Evolutionary conservation across 2,113 vertebrate species (phyloP).

Genomic region (Sebastes schlegelii): DNA sequence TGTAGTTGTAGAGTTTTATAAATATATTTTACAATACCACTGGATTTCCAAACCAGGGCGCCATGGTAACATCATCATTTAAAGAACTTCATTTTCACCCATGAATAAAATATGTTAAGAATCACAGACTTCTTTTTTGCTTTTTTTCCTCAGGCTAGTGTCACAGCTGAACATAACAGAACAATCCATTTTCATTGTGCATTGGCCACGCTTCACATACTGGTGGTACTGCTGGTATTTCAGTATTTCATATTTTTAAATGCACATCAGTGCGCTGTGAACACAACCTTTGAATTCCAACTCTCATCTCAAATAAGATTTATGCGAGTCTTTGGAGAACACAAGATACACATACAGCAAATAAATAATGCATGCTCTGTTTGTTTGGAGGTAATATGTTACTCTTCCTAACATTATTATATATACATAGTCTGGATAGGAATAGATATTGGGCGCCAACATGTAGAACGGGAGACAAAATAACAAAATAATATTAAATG

Average conservation of each 20-base stretch:
- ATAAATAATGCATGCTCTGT: slow-evolving; percentile 40
- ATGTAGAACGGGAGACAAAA: neutral
- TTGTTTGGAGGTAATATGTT: slow-evolving; percentile 10
- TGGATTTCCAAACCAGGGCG: slow-evolving; percentile 22
- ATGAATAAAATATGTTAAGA: slow-evolving; percentile 63
- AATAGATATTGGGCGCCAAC: neutral
- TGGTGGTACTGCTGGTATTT: slow-evolving; percentile 9
- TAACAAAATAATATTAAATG: neutral
- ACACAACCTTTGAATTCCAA: slow-evolving; percentile 3
- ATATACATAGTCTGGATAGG: neutral
- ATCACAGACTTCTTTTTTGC: neutral
- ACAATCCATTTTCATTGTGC: slow-evolving; percentile 31
- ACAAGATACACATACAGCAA: neutral
- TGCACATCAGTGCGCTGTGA: slow-evolving; percentile 19
- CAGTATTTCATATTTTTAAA: slow-evolving; percentile 17
- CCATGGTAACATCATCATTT: slow-evolving; percentile 30
- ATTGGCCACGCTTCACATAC: neutral
- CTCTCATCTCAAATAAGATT: neutral
- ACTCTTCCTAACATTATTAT: neutral
- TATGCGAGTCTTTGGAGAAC: slow-evolving; percentile 20
- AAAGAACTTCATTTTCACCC: slow-evolving; percentile 36
- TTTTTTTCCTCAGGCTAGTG: slow-evolving; percentile 10
- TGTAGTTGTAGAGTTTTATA: slow-evolving; percentile 39
- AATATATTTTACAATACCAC: slow-evolving; percentile 40
- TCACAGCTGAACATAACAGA: slow-evolving; percentile 27